Evolutionary conservation across 2,888 invertebrate species (phyloP), one percentile per base, ranked within the genome.

Genomic region (Lithosia quadra): DNA sequence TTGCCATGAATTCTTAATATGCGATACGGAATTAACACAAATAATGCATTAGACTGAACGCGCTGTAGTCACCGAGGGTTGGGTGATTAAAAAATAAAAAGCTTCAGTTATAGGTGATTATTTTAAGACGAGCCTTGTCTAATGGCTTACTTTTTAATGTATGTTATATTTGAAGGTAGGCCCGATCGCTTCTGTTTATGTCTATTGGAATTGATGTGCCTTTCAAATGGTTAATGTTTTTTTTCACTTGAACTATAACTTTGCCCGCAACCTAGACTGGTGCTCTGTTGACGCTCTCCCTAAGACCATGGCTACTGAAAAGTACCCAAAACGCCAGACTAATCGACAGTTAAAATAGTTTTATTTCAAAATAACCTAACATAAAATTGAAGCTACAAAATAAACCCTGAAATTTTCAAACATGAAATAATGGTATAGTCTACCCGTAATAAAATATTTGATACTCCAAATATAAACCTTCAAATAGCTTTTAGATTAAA

Each of bases 1-100:
- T 84, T 81, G 79, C 75, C 73, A 77, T 86, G 81, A 84, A 84
- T 86, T 83, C 79, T 82, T 86, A 82, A 86, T 85, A 78, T 79
- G 77, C 73, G 64, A 71, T 78, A 71, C 77, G 67, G 79, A 83
- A 84, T 84, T 86, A 86, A 88, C 88, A 86, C 84, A 84, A 84
- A 80, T 86, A 84, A 84, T 84, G 86, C 87, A 87, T 88, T 87
- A 86, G 67, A 21, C 59, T 56, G 67, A 59, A 61, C 34, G 63
- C 18, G 34, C 5, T 5, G 15, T 18, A n/a, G 34, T 34, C n/a
- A 63, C 15, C 9, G 2, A 34, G n/a, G n/a, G 15, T 58, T 13
- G 8, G 33, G 21, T 33, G 34, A 33, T 58, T 34, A 33, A 33
- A 13, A 58, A 0, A 43, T 5, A 18, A n/a, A 49, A n/a, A n/a